These are phyloP conservation scores for Petrocephalus sullivani DNA, from an alignment of 2,797 vertebrate species.

Conservation along the genomic window DNA sequence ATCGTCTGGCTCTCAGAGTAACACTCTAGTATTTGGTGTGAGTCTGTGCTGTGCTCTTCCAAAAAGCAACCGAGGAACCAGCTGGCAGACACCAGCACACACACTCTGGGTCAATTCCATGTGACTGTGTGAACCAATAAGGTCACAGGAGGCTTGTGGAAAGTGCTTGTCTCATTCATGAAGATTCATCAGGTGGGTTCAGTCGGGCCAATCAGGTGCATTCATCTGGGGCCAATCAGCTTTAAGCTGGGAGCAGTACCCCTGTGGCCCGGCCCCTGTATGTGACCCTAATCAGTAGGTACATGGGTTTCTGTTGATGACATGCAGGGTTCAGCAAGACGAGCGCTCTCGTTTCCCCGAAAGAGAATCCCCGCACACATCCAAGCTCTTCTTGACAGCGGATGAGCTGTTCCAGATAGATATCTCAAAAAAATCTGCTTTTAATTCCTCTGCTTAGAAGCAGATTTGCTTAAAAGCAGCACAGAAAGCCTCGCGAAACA, in stretches of 20 bases:
- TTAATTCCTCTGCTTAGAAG: slow-evolving; percentile 28
- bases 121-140: not conserved
- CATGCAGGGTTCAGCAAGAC: not conserved
- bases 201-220: no score
- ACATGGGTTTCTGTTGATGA: not conserved
- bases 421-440: slow-evolving; percentile 44
- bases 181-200: no score
- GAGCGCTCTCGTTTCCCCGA: not conserved
- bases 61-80: not conserved
- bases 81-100: not conserved
- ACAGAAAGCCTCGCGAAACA: slow-evolving; percentile 46
- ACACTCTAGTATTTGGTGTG: not conserved
- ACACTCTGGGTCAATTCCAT: not conserved
- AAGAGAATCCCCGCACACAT: slow-evolving; percentile 1
- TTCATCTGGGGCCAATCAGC: not conserved
- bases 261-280: not conserved
- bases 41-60: not conserved
- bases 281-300: not conserved
- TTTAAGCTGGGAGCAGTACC: not conserved
- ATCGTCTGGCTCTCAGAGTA: not conserved
- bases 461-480: slow-evolving; percentile 42
- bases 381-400: slow-evolving; percentile 24
- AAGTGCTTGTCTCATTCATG: no score
- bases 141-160: not conserved
- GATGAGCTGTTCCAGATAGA: slow-evolving; percentile 29